Evolutionary conservation across 2,113 vertebrate species (phyloP).

Genomic region (Actenoides lindsayi): DNA sequence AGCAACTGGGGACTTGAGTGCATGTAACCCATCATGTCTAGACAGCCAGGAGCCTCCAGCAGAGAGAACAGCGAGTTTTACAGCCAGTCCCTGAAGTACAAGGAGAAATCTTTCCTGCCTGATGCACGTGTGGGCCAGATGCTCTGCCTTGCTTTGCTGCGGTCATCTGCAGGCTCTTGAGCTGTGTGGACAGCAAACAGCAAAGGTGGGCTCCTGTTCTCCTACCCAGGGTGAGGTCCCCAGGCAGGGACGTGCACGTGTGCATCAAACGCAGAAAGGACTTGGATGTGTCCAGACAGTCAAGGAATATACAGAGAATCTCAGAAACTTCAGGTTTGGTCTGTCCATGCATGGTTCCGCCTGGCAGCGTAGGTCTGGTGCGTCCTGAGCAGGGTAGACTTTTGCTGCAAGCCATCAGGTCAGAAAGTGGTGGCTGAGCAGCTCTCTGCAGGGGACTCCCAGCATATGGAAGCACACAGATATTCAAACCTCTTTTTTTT

Average conservation of each 20-base stretch:
- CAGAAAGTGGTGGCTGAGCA: too few species aligned
- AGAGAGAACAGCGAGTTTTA: background rate
- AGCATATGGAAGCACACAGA: accelerated
- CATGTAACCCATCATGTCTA: background rate
- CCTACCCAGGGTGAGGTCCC: background rate
- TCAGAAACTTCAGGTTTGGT: background rate
- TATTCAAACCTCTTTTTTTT: background rate
- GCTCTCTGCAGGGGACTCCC: background rate
- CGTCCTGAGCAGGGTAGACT: background rate
- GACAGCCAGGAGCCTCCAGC: slow-evolving; percentile 14
- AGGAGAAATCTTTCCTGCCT: background rate
- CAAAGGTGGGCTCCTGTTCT: background rate
- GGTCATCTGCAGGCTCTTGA: accelerated
- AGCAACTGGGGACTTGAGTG: background rate
- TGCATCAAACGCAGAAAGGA: background rate
- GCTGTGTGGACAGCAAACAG: accelerated
- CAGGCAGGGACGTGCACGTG: accelerated
- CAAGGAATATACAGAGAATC: background rate
- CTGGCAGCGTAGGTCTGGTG: background rate
- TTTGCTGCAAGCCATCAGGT: background rate
- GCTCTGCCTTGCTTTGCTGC: background rate
- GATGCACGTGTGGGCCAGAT: background rate
- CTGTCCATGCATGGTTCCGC: accelerated
- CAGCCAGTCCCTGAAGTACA: background rate
- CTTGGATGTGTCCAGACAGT: background rate